Base-by-base conservation (phyloP, 2,888 invertebrate genomes). In the Diploptera punctata region DNA sequence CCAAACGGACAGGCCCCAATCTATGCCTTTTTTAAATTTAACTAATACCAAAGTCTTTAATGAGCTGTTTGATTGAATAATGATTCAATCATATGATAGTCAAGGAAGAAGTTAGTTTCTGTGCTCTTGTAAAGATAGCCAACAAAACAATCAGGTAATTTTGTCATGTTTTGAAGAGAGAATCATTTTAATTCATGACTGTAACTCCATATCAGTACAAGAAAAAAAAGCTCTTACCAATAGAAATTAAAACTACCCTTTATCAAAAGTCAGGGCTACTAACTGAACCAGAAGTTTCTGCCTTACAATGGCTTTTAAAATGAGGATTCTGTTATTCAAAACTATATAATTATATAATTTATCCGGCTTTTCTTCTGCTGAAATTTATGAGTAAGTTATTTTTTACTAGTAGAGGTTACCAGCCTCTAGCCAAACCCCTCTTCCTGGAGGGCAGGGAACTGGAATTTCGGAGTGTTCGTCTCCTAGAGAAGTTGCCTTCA, bases 21-120 rank as follows among this genome's bases (percentile, higher is more conserved):
- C n/a, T n/a, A n/a, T n/a, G n/a, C n/a, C n/a, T 13, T 18, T 9
- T 13, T 5, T n/a, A 18, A 52, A 31, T 18, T 31, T 21, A 19
- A 52, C 16, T 24, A 19, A 65, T 67, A 71, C 71, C 71, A 71
- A 71, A 71, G 71, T 65, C 21, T 47, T 26, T 31, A 24, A 47
- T 47, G 13, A 47, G 26, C 47, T 44, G 65, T 47, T 65, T n/a
- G n/a, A 24, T 54, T 54, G 24, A 54, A 3, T 54, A 16, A 10
- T 54, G 24, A 57, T 24, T 47, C 24, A 13, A 26, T 54, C 13
- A 54, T 10, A 54, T n/a, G 13, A 16, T 57, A 29, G 31, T 57
- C 57, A 29, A 7, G 21, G 24, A 57, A 29, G 57, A 57, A n/a
- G 13, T 57, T 57, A 29, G 31, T 57, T 16, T 31, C 13, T 26